Percentiles rank a stretch among this genome's conserved stretches.
These are phyloP conservation scores for Pterois miles DNA, from an alignment of 2,797 vertebrate species.

Conservation along the genomic window DNA sequence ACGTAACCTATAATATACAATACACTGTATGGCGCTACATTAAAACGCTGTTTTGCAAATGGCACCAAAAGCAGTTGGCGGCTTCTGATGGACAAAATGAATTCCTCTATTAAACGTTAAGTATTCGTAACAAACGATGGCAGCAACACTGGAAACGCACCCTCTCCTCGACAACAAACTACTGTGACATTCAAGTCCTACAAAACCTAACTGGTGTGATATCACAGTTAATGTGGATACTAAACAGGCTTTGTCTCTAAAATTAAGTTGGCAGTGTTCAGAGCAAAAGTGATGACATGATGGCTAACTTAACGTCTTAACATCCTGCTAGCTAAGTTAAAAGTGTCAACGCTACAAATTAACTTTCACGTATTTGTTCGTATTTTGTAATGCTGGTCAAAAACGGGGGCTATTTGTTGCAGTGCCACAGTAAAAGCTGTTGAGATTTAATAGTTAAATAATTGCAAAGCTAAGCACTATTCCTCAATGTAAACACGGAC, in stretches of 20 bases:
- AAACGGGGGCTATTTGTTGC: neutral
- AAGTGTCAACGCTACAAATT: constrained; percentile 54
- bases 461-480: constrained; percentile 56
- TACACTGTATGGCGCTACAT: neutral
- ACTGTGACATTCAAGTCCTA: neutral
- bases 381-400: neutral
- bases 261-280: constrained; percentile 35
- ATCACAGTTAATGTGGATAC: neutral
- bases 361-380: constrained; percentile 28
- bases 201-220: neutral
- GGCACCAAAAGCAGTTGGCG: neutral
- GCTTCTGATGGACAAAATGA: neutral
- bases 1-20: neutral
- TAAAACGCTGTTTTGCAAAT: neutral
- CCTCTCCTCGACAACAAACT: constrained; percentile 9
- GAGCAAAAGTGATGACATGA: constrained; percentile 59
- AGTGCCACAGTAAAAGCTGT: neutral
- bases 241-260: neutral
- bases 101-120: neutral
- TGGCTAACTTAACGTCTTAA: constrained; percentile 48
- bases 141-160: constrained; percentile 22
- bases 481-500: constrained; percentile 80
- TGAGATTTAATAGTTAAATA: constrained; percentile 31
- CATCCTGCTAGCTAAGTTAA: constrained; percentile 55
- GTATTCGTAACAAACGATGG: constrained; percentile 22